Evolutionary conservation across 2,797 vertebrate species (phyloP), one percentile per base, ranked within the genome.

Genomic region (Crossoptilon crossoptilon): DNA sequence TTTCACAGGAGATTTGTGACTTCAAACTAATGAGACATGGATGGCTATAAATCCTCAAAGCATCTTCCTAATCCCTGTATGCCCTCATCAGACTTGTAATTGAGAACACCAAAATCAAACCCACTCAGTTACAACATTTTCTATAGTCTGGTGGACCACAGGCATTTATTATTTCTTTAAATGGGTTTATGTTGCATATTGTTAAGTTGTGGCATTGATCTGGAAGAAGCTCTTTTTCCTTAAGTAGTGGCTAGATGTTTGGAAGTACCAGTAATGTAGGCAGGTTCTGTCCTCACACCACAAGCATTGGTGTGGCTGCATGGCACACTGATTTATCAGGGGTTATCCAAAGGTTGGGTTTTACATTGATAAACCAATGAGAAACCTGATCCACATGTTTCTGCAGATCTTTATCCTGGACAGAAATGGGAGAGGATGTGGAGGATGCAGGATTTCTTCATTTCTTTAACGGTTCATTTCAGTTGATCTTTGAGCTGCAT

Each of bases 1-100:
- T 93, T 95, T 94, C 68, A 60, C 48, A 88, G 68, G 67, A 23
- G 21, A 41, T 71, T 49, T 53, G 37, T 41, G 35, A 68, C 74
- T 88, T 91, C 48, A 44, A 88, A 70, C 64, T 81, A 84, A 35
- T 21, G 31, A 23, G 60, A 12, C 58, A 24, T 58, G 49, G 58
- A 53, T 82, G 63, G 70, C 63, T 73, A 26, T 84, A 92, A 90
- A 90, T 94, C 68, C 83, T 90, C 70, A 92, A 90, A 93, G 51
- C 68, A 35, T 92, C 68, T 90, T 91, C 46, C 48, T 84, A 87
- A 94, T 92, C 67, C 77, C 39, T 73, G 37, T 82, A 5, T 92
- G 48, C 49, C 64, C 39, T 94, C 26, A n/a, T 86, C 64, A 86
- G 91, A 69, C 68, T 86, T 93, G 23, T 90, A 58, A 84, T 39